phyloP scores from a whole-genome alignment of 2,888 invertebrate genomes.

The Lymantria monacha region DNA sequence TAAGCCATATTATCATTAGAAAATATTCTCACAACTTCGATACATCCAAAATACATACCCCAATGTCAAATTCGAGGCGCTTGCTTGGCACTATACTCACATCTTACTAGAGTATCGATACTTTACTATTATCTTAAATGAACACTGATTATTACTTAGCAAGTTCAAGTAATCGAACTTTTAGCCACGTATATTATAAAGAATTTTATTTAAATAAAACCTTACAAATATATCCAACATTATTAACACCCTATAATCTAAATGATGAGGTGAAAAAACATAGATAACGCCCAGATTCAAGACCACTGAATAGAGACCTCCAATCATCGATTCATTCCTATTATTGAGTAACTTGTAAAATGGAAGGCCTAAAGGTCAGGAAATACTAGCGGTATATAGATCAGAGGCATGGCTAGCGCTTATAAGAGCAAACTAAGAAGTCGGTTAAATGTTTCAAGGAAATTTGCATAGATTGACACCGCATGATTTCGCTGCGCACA shows the following conservation, averaged over 20 bases:
- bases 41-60: too few relatives aligned
- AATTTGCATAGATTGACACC: conserved; percentile 80
- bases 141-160: too few relatives aligned
- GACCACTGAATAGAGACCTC: conserved; percentile 42
- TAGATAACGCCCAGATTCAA: conserved; percentile 45
- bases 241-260: conserved; percentile 26
- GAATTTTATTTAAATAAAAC: too few relatives aligned
- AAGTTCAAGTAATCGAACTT: too few relatives aligned
- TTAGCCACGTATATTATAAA: too few relatives aligned
- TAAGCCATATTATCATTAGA: too few relatives aligned
- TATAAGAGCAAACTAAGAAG: conserved; percentile 62
- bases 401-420: conserved; percentile 54
- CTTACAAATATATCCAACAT: neutral
- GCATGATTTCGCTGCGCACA: conserved; percentile 62
- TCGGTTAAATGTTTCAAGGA: conserved; percentile 76
- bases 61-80: too few relatives aligned
- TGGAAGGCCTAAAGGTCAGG: conserved; percentile 41
- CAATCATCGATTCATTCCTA: conserved; percentile 33
- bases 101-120: too few relatives aligned
- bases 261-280: conserved; percentile 32
- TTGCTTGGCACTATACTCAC: too few relatives aligned
- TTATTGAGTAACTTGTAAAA: conserved; percentile 30
- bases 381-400: conserved; percentile 47
- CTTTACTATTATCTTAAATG: too few relatives aligned
- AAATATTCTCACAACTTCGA: too few relatives aligned